Evolutionary conservation across 2,797 vertebrate genomes (phyloP).

Genomic region (Sebastiscus albofasciatus): DNA sequence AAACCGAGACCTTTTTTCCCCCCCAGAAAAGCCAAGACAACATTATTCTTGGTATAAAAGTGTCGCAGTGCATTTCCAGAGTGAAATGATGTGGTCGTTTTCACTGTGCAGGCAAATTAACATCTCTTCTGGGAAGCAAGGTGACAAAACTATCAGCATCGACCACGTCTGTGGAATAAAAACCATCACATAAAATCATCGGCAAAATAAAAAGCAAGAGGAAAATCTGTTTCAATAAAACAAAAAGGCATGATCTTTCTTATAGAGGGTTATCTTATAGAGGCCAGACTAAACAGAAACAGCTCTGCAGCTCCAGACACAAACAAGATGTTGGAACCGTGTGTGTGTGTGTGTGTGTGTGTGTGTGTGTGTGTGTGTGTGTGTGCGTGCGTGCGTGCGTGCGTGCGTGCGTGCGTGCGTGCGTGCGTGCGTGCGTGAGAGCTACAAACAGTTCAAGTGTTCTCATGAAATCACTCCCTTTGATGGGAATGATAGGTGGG

Average conservation of each 20-base stretch:
- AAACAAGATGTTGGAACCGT: slow-evolving; percentile 35
- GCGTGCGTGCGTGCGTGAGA: background rate
- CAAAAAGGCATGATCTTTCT: background rate
- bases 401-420: background rate
- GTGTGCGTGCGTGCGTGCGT: background rate
- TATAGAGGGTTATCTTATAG: too few relatives aligned
- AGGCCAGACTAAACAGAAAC: slow-evolving; percentile 46
- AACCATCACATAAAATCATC: slow-evolving; percentile 11
- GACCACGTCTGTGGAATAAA: slow-evolving; percentile 7
- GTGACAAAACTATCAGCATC: slow-evolving; percentile 17
- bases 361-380: background rate
- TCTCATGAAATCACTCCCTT: background rate
- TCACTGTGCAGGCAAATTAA: slow-evolving; percentile 11
- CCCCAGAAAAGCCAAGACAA: slow-evolving; percentile 22
- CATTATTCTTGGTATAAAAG: slow-evolving; percentile 51
- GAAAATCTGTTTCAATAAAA: background rate
- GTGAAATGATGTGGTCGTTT: slow-evolving; percentile 25
- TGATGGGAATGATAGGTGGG: background rate
- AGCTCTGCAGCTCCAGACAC: background rate
- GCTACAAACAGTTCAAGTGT: background rate
- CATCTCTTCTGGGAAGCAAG: slow-evolving; percentile 12
- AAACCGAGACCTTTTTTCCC: slow-evolving; percentile 27
- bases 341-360: background rate
- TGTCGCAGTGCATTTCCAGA: slow-evolving; percentile 26
- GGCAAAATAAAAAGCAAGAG: background rate